Percentiles rank a stretch among this genome's conserved stretches.
Conservation (phyloP, 2,797 vertebrate genomes). For the Poeciliopsis presidionis region DNA sequence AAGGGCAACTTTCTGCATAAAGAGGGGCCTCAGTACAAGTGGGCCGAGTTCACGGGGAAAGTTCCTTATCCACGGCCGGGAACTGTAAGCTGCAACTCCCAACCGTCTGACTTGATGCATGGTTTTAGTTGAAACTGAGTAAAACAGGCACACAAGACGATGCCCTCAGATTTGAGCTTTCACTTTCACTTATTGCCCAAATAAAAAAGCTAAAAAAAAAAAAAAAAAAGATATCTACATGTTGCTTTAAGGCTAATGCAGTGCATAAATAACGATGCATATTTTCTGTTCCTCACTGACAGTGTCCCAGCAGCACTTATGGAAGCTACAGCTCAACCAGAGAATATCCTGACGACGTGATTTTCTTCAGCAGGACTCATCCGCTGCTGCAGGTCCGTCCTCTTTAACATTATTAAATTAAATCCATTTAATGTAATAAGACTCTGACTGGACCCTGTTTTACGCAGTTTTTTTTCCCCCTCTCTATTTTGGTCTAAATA, state of each 20-base stretch:
- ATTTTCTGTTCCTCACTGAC: neutral
- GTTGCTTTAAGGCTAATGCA: neutral
- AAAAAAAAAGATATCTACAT: neutral
- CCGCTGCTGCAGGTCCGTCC: slow-evolving; percentile 76
- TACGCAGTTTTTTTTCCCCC: neutral
- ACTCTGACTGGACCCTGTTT: slow-evolving; percentile 2
- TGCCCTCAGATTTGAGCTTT: neutral
- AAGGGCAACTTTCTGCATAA: slow-evolving; percentile 86
- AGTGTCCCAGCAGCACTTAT: slow-evolving; percentile 87
- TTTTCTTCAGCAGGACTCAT: slow-evolving; percentile 87
- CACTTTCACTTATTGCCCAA: neutral
- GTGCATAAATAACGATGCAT: neutral
- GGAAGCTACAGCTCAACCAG: slow-evolving; percentile 84
- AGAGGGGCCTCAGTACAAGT: slow-evolving; percentile 86
- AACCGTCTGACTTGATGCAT: neutral
- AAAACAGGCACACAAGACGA: neutral
- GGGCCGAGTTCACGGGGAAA: slow-evolving; percentile 83
- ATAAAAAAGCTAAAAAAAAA: neutral
- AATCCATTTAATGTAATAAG: slow-evolving; percentile 22
- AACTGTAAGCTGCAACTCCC: slow-evolving; percentile 76
- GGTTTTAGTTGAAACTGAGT: neutral
- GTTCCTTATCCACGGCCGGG: slow-evolving; percentile 85
- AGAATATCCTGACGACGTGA: slow-evolving; percentile 86
- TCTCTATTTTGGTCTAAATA: slow-evolving; percentile 17
- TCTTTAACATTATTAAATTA: slow-evolving; percentile 38